Evolutionary conservation across 2,797 vertebrate species (phyloP).

Genomic region (Nyctibius grandis): DNA sequence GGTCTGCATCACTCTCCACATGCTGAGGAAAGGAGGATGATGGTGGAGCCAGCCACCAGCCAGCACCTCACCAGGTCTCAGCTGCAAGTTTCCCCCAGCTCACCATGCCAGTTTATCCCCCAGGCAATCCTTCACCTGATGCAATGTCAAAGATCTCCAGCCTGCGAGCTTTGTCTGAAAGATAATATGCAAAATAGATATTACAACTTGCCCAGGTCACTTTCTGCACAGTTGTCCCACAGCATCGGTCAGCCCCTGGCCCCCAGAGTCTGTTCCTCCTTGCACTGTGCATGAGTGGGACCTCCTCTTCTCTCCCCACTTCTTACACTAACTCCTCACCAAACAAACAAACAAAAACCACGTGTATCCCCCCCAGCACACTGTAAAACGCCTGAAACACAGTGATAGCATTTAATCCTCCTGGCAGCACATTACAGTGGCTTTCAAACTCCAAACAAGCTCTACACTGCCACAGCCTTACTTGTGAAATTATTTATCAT

Average conservation of each 20-base stretch:
- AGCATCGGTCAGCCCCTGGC: neutral
- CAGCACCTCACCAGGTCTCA: neutral
- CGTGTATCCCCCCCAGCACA: neutral
- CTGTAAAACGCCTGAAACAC: slow-evolving; percentile 58
- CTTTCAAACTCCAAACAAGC: slow-evolving; percentile 47
- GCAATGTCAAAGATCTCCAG: neutral
- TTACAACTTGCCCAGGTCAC: neutral
- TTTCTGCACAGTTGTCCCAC: neutral
- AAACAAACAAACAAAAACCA: neutral
- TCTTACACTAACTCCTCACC: neutral
- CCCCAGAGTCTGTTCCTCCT: neutral
- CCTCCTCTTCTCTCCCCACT: neutral
- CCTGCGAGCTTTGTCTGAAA: neutral
- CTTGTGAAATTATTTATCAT: slow-evolving; percentile 68
- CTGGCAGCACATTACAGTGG: slow-evolving; percentile 58
- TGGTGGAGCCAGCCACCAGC: neutral
- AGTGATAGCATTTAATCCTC: slow-evolving; percentile 65
- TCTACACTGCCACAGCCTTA: neutral
- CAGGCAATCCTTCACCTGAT: neutral
- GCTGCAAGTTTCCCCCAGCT: neutral
- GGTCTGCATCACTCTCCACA: neutral
- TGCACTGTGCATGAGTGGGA: neutral
- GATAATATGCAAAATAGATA: neutral
- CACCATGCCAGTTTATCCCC: neutral
- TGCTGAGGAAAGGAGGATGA: neutral